Conservation (phyloP, 2,113 vertebrate genomes). For the Rana temporaria region DNA sequence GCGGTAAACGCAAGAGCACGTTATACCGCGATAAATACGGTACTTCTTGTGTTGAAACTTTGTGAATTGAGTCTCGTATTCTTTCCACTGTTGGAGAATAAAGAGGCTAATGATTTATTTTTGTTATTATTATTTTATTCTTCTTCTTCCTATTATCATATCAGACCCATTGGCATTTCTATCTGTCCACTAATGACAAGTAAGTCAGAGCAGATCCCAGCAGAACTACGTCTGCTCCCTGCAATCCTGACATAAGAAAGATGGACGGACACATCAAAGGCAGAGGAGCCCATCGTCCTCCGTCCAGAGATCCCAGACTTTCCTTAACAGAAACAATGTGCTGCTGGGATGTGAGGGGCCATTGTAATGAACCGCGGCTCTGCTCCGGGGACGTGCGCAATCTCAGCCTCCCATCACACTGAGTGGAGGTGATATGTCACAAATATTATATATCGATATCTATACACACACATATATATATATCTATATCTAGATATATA, state of each 20-base stretch:
- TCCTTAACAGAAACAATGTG: slow-evolving; percentile 37
- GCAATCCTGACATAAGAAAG: slow-evolving; percentile 17
- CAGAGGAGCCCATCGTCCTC: not conserved
- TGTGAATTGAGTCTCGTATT: no score
- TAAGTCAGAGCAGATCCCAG: slow-evolving; percentile 7
- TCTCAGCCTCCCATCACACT: not conserved
- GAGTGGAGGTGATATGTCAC: slow-evolving; percentile 28
- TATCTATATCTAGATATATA: no score
- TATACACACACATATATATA: no score
- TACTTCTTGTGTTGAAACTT: no score
- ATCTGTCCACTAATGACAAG: not conserved
- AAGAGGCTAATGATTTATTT: no score
- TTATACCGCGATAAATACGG: no score
- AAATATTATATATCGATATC: not conserved
- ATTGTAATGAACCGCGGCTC: slow-evolving; percentile 43
- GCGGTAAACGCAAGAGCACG: no score
- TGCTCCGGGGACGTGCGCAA: not conserved
- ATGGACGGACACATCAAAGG: slow-evolving; percentile 37
- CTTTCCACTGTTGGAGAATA: no score
- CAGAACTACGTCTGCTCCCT: slow-evolving; percentile 3
- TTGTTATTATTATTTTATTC: no score
- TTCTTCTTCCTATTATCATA: not conserved
- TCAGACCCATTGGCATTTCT: not conserved
- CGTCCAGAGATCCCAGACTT: not conserved
- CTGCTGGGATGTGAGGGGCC: slow-evolving; percentile 17